Base-by-base conservation (phyloP, 2,888 invertebrate genomes). In the Mesodorylaimus sp. region DNA sequence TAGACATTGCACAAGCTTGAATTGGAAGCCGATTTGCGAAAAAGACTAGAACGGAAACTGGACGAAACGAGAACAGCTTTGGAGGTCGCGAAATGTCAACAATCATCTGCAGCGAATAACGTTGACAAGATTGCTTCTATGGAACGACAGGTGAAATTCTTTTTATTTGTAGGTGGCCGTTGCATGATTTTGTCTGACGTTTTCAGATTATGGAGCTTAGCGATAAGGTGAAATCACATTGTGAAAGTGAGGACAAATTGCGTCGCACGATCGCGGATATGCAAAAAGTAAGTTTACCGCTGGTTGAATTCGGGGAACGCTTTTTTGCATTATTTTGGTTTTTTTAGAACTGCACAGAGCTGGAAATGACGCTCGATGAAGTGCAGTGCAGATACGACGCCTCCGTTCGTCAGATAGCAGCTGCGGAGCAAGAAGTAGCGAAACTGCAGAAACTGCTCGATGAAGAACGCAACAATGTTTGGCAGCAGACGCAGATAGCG, bases 121-220 rank as follows among this genome's bases (percentile, higher is more conserved):
- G 32, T 16, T 7, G 13, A 13, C 32, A 10, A 32, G 32, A 32
- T 32, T 32, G 13, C 32, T 32, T 32, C 16, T 32, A 10, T 13
- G 10, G 32, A 32, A 13, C 10, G 32, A 32, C 16, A 32, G 10
- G 10, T 13, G n/a, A n/a, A n/a, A n/a, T n/a, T n/a, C n/a, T n/a
- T n/a, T n/a, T n/a, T n/a, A n/a, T n/a, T n/a, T n/a, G n/a, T n/a
- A n/a, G n/a, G n/a, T n/a, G n/a, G n/a, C n/a, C n/a, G n/a, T n/a
- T n/a, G n/a, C n/a, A n/a, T n/a, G n/a, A n/a, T n/a, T n/a, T n/a
- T 23, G 7, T 41, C 19, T 41, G 7, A 41, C 7, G 10, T 23
- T 46, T 46, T 36, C 47, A 46, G 47, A 36, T 46, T 3, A 21
- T 36, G 10, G 47, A 46, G 47, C 32, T 46, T 5, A 46, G 36